A percentile compares a stretch with the other conserved stretches of the same genome.
Conservation (phyloP, 2,888 invertebrate species). For the Cosmopolites sordidus region DNA sequence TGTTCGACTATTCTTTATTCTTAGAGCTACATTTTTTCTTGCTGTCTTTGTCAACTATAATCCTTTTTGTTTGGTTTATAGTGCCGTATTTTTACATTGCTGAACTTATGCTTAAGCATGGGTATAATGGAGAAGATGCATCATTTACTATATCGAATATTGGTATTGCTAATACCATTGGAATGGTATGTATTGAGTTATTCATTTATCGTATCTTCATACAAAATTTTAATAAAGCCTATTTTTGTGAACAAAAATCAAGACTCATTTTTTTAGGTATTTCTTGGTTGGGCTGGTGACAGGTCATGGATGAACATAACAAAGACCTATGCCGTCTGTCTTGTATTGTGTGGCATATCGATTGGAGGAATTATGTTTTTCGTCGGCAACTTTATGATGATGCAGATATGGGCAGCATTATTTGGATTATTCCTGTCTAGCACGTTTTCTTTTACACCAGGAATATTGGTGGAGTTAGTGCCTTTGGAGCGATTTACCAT, state of each 20-base stretch:
- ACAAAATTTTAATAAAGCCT: not conserved
- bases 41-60: constrained; percentile 79
- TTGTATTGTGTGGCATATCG: constrained; percentile 63
- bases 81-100: constrained; percentile 93
- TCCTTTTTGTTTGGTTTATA: constrained; percentile 91
- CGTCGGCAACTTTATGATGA: constrained; percentile 43
- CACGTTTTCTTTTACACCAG: constrained; percentile 87
- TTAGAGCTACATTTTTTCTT: constrained; percentile 72
- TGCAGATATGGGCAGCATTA: constrained; percentile 51
- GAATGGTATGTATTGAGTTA: constrained; percentile 62
- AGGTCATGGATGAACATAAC: constrained; percentile 67
- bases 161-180: constrained; percentile 85
- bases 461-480: constrained; percentile 82
- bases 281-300: constrained; percentile 88
- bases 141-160: constrained; percentile 81
- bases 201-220: not conserved
- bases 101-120: constrained; percentile 68
- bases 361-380: constrained; percentile 57
- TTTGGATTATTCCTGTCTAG: constrained; percentile 91
- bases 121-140: constrained; percentile 67
- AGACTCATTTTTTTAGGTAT: constrained; percentile 53
- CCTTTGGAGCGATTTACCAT: constrained; percentile 88
- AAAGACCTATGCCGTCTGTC: constrained; percentile 76
- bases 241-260: constrained; percentile 3
- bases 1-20: constrained; percentile 77